phyloP scores from a whole-genome alignment of 2,797 vertebrate species.

The Mastacembelus armatus region DNA sequence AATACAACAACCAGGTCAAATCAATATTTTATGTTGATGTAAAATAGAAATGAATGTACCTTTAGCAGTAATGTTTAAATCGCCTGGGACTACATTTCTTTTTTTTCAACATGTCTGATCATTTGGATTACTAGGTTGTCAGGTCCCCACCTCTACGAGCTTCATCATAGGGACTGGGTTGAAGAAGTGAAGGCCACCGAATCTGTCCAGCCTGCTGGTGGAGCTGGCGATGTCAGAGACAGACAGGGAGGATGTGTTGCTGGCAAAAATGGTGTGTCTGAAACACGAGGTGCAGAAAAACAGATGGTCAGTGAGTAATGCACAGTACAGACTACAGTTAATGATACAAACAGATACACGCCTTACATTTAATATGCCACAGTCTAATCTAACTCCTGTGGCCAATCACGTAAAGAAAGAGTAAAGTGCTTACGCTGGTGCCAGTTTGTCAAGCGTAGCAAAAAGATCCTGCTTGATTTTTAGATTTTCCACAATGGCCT shows the following conservation, averaged over 20 bases:
- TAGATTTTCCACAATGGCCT: conserved; percentile 96
- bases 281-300: conserved; percentile 20
- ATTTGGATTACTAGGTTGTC: neutral
- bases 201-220: conserved; percentile 92
- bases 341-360: neutral
- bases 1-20: too few species aligned
- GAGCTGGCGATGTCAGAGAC: conserved; percentile 91
- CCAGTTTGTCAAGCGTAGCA: conserved; percentile 91
- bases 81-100: too few species aligned
- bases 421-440: conserved; percentile 87
- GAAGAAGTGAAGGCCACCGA: conserved; percentile 97
- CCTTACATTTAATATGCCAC: too few species aligned
- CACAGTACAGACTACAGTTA: neutral
- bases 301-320: neutral
- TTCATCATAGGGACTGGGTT: conserved; percentile 98
- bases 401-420: too few species aligned
- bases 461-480: conserved; percentile 92
- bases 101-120: too few species aligned
- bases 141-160: conserved; percentile 90
- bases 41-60: too few species aligned
- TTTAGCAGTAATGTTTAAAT: too few species aligned
- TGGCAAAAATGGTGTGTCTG: conserved; percentile 95
- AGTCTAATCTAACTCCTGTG: too few species aligned
- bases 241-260: conserved; percentile 96
- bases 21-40: too few species aligned